Conservation (phyloP, 2,113 vertebrate species). For the Opisthocomus hoazin region DNA sequence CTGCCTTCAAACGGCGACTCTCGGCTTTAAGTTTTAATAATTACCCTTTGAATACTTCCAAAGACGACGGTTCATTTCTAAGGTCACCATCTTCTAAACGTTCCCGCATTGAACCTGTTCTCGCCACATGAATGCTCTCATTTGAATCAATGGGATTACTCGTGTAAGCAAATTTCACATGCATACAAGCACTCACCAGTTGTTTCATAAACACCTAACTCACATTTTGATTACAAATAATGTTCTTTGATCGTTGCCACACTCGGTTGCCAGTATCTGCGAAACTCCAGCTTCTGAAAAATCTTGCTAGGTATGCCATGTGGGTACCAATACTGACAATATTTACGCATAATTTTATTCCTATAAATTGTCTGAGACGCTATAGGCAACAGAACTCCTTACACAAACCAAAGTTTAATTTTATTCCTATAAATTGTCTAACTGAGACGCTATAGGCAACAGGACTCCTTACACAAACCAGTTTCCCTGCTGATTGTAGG, state of each 20-base stretch:
- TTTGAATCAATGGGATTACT: conserved; percentile 41
- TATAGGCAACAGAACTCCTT: not conserved
- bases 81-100: conserved; percentile 43
- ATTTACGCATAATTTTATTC: not conserved
- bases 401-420: not conserved
- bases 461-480: not conserved
- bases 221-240: conserved; percentile 40
- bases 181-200: not conserved
- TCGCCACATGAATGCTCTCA: conserved; percentile 28
- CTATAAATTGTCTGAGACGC: not conserved
- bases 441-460: not conserved
- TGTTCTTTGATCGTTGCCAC: not conserved
- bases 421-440: not conserved
- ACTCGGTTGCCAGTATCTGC: not conserved
- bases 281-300: not conserved
- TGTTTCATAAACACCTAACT: conserved; percentile 31
- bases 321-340: not conserved
- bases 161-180: conserved; percentile 17
- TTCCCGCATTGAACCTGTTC: not conserved
- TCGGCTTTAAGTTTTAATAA: conserved; percentile 15
- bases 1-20: not conserved
- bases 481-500: not conserved
- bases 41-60: not conserved
- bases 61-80: not conserved
- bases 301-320: not conserved